These are phyloP conservation scores for Trissolcus japonicus DNA, from an alignment of 2,888 invertebrate species.

Conservation along the genomic window DNA sequence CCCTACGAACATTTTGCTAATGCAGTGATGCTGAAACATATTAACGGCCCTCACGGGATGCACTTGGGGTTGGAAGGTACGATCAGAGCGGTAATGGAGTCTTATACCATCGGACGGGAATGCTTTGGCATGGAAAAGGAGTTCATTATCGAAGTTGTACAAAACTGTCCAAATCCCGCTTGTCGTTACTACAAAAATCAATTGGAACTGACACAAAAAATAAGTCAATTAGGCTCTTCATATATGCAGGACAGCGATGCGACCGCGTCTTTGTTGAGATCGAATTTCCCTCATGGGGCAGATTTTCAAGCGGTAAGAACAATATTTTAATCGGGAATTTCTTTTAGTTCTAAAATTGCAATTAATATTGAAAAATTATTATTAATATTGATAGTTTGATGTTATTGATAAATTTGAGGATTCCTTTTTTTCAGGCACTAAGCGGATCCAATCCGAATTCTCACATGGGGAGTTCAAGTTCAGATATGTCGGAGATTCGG, in stretches of 20 bases:
- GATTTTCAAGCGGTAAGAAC: constrained; percentile 69
- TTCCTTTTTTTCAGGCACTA: constrained; percentile 59
- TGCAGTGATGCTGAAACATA: constrained; percentile 93
- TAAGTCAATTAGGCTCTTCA: constrained; percentile 71
- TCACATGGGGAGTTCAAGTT: constrained; percentile 68
- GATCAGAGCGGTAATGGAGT: constrained; percentile 89
- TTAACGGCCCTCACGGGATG: constrained; percentile 91
- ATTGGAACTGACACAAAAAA: constrained; percentile 79
- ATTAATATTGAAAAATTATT: too few species aligned
- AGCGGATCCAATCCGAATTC: constrained; percentile 67
- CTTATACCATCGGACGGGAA: constrained; percentile 89
- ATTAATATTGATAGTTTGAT: background rate
- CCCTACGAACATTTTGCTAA: constrained; percentile 94
- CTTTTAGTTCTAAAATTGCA: too few species aligned
- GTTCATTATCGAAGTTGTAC: constrained; percentile 91
- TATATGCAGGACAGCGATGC: constrained; percentile 73
- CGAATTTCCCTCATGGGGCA: constrained; percentile 70
- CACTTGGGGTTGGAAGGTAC: constrained; percentile 91
- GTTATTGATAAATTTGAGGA: background rate
- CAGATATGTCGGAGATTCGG: constrained; percentile 69
- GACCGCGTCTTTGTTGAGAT: constrained; percentile 68
- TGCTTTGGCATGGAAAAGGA: constrained; percentile 94
- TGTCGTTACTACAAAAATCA: constrained; percentile 92
- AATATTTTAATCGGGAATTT: too few species aligned
- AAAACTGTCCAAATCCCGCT: constrained; percentile 91